Percentiles rank a stretch among this genome's conserved stretches.
Conservation (phyloP, 2,888 invertebrate genomes). For the Nephrotoma flavescens region DNA sequence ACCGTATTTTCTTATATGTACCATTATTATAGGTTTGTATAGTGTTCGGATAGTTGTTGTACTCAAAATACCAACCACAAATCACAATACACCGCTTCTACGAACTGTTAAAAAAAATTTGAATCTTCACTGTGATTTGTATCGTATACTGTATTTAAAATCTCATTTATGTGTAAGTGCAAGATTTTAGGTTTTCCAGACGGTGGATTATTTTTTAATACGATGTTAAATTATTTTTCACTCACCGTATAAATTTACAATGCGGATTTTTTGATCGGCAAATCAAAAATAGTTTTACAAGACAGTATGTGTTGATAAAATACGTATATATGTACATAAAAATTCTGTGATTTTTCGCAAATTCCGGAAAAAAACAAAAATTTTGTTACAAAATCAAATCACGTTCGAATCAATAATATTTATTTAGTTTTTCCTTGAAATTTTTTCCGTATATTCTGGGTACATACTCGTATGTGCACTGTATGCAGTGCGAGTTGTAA, state of each 20-base stretch:
- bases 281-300: background rate
- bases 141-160: background rate
- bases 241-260: background rate
- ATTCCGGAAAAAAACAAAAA: background rate
- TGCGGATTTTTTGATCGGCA: background rate
- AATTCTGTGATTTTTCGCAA: background rate
- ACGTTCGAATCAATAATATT: background rate
- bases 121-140: background rate
- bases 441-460: background rate
- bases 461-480: background rate
- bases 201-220: background rate
- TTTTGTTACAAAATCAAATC: background rate
- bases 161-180: background rate
- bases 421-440: background rate
- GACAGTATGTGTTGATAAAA: background rate
- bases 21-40: background rate
- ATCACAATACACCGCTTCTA: background rate
- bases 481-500: background rate
- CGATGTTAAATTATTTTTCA: background rate
- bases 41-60: background rate
- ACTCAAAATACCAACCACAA: background rate
- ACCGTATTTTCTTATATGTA: background rate
- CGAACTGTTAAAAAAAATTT: background rate
- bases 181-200: background rate
- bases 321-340: background rate